Evolutionary conservation across 2,888 invertebrate species (phyloP).

Genomic region (Schizotus pectinicornis): DNA sequence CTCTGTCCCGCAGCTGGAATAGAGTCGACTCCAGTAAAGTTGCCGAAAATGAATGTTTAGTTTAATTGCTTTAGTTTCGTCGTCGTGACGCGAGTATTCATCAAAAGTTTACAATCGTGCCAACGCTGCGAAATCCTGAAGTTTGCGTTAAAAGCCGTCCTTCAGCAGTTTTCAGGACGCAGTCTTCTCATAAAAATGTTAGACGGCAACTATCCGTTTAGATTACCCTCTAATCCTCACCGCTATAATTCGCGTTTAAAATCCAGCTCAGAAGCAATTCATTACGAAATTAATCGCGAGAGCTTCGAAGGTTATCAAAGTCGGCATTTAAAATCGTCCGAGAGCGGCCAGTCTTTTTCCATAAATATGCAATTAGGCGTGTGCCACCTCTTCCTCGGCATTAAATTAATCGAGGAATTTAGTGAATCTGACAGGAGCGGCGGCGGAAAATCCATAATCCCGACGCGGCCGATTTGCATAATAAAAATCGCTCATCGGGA

Average conservation of each 20-base stretch:
- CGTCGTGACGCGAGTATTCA: conserved; percentile 14
- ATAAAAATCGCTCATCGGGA: conserved; percentile 9
- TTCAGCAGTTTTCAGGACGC: too few relatives aligned
- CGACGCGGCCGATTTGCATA: conserved; percentile 13
- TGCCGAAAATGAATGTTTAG: conserved; percentile 8
- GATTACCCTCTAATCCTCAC: too few relatives aligned
- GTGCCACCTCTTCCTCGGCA: conserved; percentile 1
- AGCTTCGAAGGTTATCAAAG: too few relatives aligned
- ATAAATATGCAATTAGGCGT: conserved; percentile 17
- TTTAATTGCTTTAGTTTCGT: conserved; percentile 22
- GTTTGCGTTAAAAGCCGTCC: too few relatives aligned
- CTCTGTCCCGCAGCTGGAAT: too few relatives aligned
- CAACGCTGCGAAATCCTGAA: too few relatives aligned
- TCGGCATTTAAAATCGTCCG: not conserved
- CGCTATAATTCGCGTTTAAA: too few relatives aligned
- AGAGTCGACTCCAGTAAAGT: conserved; percentile 3
- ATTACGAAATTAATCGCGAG: conserved; percentile 2
- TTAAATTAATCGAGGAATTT: conserved; percentile 17
- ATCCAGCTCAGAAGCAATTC: not conserved
- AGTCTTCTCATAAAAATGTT: too few relatives aligned
- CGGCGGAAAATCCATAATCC: conserved; percentile 11
- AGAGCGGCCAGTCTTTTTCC: conserved; percentile 1
- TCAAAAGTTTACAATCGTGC: conserved; percentile 8
- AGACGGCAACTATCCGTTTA: too few relatives aligned
- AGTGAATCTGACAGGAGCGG: conserved; percentile 12